Evolutionary conservation across 2,113 vertebrate species (phyloP), one percentile per base, ranked within the genome.

Genomic region (Ibidorhyncha struthersii): DNA sequence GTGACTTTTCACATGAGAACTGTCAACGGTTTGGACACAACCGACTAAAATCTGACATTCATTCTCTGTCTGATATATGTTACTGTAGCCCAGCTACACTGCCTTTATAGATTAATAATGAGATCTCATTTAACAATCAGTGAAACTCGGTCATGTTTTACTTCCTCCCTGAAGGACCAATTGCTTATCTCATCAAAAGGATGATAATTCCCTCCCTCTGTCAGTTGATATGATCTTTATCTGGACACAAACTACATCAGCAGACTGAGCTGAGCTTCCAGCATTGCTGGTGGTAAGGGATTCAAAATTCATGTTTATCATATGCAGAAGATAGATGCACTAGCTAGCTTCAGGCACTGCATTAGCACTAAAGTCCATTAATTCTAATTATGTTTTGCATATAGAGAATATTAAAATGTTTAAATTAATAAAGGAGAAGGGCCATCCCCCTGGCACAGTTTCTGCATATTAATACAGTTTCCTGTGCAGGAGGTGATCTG

Each of bases 341-440:
- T 90, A 90, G 53, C 22, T 97, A 53, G n/a, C 97, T 96, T 97
- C 79, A 89, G 93, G 92, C 55, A 93, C 12, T 61, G 70, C 83
- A 94, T 97, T 96, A 96, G 45, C 73, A 93, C 53, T 92, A 74
- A 96, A 86, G 87, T 90, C 70, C 79, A 94, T 90, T 97, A 82
- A 96, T 96, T 97, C 74, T 96, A 97, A 97, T 95, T 97, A 97
- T 63, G 93, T 77, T 95, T 97, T 97, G 85, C 94, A 89, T 97
- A 91, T 50, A 96, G 74, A 96, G 85, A 80, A 97, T 89, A 95
- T 96, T 96, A 96, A 96, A 90, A 95, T 96, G 59, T 95, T 97
- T 97, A 98, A 86, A 94, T 97, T 97, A 94, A 94, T 97, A 89
- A 97, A 96, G 80, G 62, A 96, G 80, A 93, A 87, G 27, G 23